phyloP scores from a whole-genome alignment of 1,140 invertebrate species.

The Brachionus asplanchnoidis region DNA sequence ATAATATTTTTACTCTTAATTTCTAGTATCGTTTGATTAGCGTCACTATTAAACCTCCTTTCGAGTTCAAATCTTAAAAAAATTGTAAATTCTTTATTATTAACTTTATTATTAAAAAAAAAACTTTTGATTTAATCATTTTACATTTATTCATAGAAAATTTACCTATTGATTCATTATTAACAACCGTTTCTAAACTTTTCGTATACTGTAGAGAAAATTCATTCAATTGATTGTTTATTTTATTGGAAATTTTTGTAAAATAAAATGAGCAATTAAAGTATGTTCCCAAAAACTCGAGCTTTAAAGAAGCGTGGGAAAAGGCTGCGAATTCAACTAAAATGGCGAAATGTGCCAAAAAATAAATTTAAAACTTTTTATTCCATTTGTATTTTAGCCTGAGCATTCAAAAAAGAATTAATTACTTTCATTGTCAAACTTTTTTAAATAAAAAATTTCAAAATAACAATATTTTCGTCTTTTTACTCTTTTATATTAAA shows the following conservation, averaged over 20 bases:
- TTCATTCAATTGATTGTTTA: not conserved
- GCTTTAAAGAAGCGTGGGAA: not conserved
- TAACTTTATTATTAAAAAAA: not conserved
- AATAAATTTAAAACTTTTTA: not conserved
- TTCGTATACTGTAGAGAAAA: not conserved
- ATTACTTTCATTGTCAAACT: not conserved
- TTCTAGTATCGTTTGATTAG: no score
- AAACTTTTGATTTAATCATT: not conserved
- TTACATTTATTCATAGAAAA: not conserved
- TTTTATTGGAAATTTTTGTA: not conserved
- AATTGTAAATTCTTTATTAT: not conserved
- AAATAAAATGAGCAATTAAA: not conserved
- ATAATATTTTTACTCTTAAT: not conserved
- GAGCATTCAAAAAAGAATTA: not conserved
- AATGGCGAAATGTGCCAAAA: not conserved
- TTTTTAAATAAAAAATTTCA: not conserved
- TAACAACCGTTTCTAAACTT: not conserved
- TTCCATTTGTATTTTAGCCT: not conserved
- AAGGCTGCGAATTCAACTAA: not conserved
- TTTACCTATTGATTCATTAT: not conserved
- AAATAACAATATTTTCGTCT: not conserved
- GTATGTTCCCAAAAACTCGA: not conserved
- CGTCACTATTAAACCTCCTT: no score
- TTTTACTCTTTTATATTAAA: not conserved
- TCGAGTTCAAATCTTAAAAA: not conserved